Evolutionary conservation across 2,888 invertebrate species (phyloP).

Genomic region (Palloptera scutellata): DNA sequence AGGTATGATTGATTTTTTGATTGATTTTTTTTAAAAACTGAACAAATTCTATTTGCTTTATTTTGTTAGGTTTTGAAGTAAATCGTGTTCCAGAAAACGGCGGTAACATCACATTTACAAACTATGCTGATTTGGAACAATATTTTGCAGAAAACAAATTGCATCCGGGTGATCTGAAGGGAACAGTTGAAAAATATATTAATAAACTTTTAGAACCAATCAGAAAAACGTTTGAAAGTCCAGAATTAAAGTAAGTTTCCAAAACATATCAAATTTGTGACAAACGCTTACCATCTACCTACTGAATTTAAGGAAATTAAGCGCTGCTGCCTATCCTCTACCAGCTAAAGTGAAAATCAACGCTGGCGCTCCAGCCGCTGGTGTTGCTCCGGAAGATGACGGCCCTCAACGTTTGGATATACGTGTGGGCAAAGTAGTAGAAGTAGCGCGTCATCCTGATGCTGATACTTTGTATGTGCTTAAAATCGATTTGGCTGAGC

Average conservation of each 20-base stretch:
- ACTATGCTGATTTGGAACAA: constrained; percentile 80
- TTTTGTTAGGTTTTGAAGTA: constrained; percentile 69
- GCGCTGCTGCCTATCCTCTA: constrained; percentile 85
- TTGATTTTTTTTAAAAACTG: neutral
- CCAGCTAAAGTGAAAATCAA: constrained; percentile 70
- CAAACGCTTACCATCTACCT: neutral
- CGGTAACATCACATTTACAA: constrained; percentile 76
- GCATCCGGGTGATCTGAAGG: constrained; percentile 95
- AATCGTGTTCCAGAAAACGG: constrained; percentile 78
- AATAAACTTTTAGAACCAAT: constrained; percentile 90
- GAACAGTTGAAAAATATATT: constrained; percentile 81
- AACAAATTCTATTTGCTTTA: neutral
- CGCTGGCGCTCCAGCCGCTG: constrained; percentile 42
- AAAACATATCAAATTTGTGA: neutral
- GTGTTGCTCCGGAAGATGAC: constrained; percentile 66
- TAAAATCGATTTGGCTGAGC: constrained; percentile 89
- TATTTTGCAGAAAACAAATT: constrained; percentile 83
- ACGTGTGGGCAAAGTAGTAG: constrained; percentile 84
- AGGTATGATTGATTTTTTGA: constrained; percentile 52
- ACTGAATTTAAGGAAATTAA: constrained; percentile 67
- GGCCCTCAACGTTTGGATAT: constrained; percentile 83
- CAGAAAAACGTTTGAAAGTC: constrained; percentile 81
- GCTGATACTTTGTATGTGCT: constrained; percentile 93
- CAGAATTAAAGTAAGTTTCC: constrained; percentile 72
- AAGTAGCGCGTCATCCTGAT: constrained; percentile 87